Evolutionary conservation across 2,113 vertebrate genomes (phyloP), one percentile per base, ranked within the genome.

Genomic region (Stigmatopora nigra): DNA sequence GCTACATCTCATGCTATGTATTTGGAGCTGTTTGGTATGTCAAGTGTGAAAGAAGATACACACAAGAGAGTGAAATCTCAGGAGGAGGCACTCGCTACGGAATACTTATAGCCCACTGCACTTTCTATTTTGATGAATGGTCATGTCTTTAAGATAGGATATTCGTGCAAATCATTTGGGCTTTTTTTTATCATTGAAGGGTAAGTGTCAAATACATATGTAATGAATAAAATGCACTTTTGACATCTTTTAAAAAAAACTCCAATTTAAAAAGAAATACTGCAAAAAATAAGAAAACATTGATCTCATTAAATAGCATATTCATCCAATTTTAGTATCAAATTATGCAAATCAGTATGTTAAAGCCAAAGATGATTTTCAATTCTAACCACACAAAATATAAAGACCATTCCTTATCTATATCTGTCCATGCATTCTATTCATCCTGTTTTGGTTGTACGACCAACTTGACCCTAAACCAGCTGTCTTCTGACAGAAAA

Each of bases 41-140:
- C 62, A 68, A 72, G 22, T 38, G 69, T 68, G 82, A 86, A 87
- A 85, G 76, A 65, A 55, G 84, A 84, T 82, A 73, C 67, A 53
- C 12, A 16, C 70, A 38, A 41, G 38, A 36, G 61, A 59, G 48
- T 70, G 68, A 84, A 72, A 76, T 73, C 72, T 41, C 58, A 61
- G 64, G 77, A 79, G 84, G 77, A 71, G 78, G 52, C 72, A 36
- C 63, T 63, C 14, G 56, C 36, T n/a, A 63, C 73, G 59, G 38
- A 67, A 75, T 72, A 79, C 76, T 82, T 75, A 77, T 36, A 11
- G 63, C 48, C 45, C 48, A 17, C 38, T 65, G 25, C 67, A 68
- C 73, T 77, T 81, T 79, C 66, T 67, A 71, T 80, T 82, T 36
- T 79, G 80, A 79, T 72, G 68, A 72, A 64, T 70, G 75, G 79